A percentile compares a stretch with the other conserved stretches of the same genome.
phyloP scores from a whole-genome alignment of 1,140 invertebrate species.

The Brachystomella parvula region DNA sequence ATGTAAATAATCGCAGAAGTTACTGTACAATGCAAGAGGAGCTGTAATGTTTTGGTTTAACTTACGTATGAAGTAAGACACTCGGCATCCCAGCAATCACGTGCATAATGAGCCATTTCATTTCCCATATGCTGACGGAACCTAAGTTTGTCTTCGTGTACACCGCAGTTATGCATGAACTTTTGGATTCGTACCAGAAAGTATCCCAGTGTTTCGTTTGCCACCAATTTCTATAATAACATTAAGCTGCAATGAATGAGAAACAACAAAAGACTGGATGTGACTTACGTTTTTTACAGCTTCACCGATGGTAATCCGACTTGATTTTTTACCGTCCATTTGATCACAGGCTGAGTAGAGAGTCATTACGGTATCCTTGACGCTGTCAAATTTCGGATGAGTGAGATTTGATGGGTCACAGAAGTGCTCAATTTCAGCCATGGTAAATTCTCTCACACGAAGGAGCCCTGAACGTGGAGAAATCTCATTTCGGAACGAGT shows the following conservation, averaged over 20 bases:
- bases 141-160: constrained; percentile 73
- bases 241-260: constrained; percentile 5
- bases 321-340: constrained; percentile 79
- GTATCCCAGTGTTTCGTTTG: constrained; percentile 95
- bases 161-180: constrained; percentile 80
- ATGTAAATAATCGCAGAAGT: constrained; percentile 26
- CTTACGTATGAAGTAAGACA: constrained; percentile 81
- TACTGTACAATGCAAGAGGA: background rate
- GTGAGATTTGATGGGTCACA: constrained; percentile 83
- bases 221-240: constrained; percentile 64
- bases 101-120: constrained; percentile 99
- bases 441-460: constrained; percentile 94
- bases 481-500: constrained; percentile 98
- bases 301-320: constrained; percentile 61
- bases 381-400: constrained; percentile 79
- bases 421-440: constrained; percentile 99
- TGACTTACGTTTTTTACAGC: constrained; percentile 56
- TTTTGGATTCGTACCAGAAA: constrained; percentile 93
- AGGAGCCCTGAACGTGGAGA: constrained; percentile 94
- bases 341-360: constrained; percentile 94
- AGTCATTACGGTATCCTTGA: constrained; percentile 64
- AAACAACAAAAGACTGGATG: background rate
- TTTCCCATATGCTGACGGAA: constrained; percentile 98
- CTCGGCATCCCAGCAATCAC: constrained; percentile 98
- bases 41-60: background rate